Conservation (phyloP, 2,888 invertebrate genomes). For the Thysanoteuthis rhombus region DNA sequence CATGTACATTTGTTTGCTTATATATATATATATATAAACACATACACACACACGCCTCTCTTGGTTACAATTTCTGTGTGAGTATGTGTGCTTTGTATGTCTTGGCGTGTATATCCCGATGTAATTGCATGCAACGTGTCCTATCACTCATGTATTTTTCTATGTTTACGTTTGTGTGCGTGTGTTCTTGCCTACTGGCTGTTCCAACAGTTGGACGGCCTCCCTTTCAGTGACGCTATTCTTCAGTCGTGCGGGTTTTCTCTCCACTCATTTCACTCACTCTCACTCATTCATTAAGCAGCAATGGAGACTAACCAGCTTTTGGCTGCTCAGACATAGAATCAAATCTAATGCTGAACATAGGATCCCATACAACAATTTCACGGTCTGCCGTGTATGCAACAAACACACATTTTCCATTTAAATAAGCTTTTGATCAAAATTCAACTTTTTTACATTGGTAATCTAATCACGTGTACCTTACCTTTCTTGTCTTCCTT, state of each 20-base stretch:
- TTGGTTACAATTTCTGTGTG: neutral
- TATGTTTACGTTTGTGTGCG: neutral
- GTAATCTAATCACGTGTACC: neutral
- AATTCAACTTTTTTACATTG: neutral
- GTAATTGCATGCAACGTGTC: neutral
- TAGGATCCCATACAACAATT: neutral
- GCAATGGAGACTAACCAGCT: neutral
- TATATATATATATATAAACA: neutral
- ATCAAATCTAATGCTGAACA: neutral
- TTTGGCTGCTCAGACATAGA: neutral
- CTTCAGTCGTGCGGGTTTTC: neutral
- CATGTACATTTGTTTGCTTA: neutral
- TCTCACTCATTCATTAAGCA: constrained; percentile 12
- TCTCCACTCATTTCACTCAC: neutral
- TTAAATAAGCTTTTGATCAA: neutral
- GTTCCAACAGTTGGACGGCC: constrained; percentile 22
- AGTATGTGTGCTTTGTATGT: neutral
- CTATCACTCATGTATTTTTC: constrained; percentile 16
- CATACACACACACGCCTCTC: constrained; percentile 13
- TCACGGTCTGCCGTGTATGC: neutral
- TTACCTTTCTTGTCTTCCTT: neutral
- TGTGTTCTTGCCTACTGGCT: constrained; percentile 13
- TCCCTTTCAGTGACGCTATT: neutral
- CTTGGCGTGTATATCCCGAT: neutral
- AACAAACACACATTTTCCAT: neutral